A percentile compares a stretch with the other conserved stretches of the same genome.
These are phyloP conservation scores for Gymnosoma rotundatum DNA, from an alignment of 2,888 invertebrate genomes.

Conservation along the genomic window DNA sequence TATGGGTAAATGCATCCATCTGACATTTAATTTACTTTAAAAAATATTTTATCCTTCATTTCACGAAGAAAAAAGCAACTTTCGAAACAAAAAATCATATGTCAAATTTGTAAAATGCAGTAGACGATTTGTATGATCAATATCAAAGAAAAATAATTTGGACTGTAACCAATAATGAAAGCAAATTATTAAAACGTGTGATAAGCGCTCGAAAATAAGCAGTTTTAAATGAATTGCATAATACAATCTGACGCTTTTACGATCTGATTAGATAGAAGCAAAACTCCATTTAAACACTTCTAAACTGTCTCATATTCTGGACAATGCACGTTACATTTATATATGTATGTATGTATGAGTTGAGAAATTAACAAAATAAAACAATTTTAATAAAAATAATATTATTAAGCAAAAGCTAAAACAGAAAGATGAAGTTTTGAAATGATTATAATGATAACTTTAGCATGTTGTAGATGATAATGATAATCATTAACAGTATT, in stretches of 20 bases:
- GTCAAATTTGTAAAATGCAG: conserved; percentile 14
- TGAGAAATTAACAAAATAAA: not conserved
- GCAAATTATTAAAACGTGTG: not conserved
- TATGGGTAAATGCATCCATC: no score
- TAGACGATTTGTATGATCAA: conserved; percentile 28
- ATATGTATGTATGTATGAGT: not conserved
- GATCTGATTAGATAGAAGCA: no score
- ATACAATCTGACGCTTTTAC: conserved; percentile 34
- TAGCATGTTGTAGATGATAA: conserved; percentile 34
- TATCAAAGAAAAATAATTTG: not conserved
- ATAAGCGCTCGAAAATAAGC: not conserved
- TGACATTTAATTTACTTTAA: no score
- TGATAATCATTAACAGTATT: conserved; percentile 38
- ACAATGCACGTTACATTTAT: no score
- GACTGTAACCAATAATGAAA: no score
- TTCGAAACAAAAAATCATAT: conserved; percentile 19
- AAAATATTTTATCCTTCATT: not conserved
- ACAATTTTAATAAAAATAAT: conserved; percentile 5
- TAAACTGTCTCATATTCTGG: no score
- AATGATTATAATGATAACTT: not conserved
- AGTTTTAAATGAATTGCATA: not conserved
- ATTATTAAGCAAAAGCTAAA: not conserved
- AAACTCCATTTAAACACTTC: no score
- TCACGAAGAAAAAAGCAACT: not conserved
- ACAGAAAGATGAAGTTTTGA: not conserved